Evolutionary conservation across 1,140 invertebrate species (phyloP), one percentile per base, ranked within the genome.

Genomic region (Neomicropteryx cornuta): DNA sequence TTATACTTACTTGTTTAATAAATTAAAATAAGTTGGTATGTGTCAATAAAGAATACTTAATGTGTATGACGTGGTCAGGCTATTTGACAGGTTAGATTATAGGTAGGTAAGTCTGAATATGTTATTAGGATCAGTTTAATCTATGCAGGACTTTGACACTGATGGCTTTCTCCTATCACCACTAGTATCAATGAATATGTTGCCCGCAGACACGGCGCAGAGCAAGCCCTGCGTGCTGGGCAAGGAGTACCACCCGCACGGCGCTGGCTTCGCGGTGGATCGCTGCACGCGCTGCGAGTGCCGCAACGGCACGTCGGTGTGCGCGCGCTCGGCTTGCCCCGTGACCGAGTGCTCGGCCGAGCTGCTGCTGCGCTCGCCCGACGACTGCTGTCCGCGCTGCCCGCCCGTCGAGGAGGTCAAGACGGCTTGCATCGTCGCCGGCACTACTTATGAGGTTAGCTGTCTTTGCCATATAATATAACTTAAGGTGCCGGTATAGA

Each of bases 251-350:
- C 75, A 79, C 53, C 58, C 62, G 11, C 66, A 77, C 30, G 70
- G 69, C 3, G 58, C 62, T 11, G 55, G 69, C 11, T 81, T 83
- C 46, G 64, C 68, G 18, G 68, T 79, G 11, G 87, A 92, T 51
- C 70, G 77, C 3, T 93, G 89, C 56, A 91, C 88, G 1, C 72
- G 75, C 19, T 95, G 91, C 59, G 76, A 70, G 2, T 95, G 90
- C 51, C 39, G 62, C 24, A 83, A 83, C 57, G 81, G 83, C 17
- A 87, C 82, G 0, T 75, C 80, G 0, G 66, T 83, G 11, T 95
- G 91, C 60, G 63, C 71, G 10, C 68, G 85, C 5, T 71, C 78
- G 42, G 80, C 83, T 1, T 94, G 90, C 52, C 86, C 87, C 1
- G 75, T 87, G 1, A 55, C 93, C 30, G 80, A 86, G 40, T 94